Percentiles rank a stretch among this genome's conserved stretches.
Evolutionary conservation across 1,140 invertebrate species (phyloP).

Genomic region (Drosophila triauraria): DNA sequence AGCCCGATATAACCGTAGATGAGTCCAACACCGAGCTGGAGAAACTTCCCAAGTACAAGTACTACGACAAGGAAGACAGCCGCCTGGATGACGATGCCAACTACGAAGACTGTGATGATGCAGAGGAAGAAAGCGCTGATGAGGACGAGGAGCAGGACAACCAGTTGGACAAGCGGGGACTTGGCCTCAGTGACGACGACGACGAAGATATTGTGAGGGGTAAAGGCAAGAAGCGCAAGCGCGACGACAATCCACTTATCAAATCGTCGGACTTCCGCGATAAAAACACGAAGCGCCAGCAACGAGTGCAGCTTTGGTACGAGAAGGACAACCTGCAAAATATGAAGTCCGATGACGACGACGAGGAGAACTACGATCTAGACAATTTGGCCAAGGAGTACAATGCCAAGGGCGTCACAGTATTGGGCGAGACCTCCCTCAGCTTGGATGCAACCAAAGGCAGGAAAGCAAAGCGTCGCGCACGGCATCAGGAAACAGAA

Average conservation of each 20-base stretch:
- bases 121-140: conserved; percentile 82
- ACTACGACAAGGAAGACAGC: conserved; percentile 89
- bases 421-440: conserved; percentile 66
- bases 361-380: conserved; percentile 95
- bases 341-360: conserved; percentile 92
- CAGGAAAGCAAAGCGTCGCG: conserved; percentile 79
- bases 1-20: conserved; percentile 89
- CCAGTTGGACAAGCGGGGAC: conserved; percentile 86
- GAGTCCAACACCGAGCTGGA: conserved; percentile 87
- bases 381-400: conserved; percentile 91
- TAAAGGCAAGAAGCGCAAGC: conserved; percentile 85
- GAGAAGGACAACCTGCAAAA: conserved; percentile 95
- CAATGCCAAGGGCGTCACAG: conserved; percentile 89
- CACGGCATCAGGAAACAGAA: conserved; percentile 61
- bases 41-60: conserved; percentile 85
- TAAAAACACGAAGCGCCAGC: conserved; percentile 89
- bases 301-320: conserved; percentile 95
- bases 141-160: conserved; percentile 72
- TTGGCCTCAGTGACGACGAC: conserved; percentile 86
- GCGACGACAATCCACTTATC: conserved; percentile 90
- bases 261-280: conserved; percentile 93
- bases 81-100: conserved; percentile 90
- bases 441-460: conserved; percentile 37
- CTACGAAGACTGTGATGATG: conserved; percentile 90
- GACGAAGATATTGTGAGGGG: conserved; percentile 83